phyloP scores from a whole-genome alignment of 2,888 invertebrate genomes.

The Hypena proboscidalis region DNA sequence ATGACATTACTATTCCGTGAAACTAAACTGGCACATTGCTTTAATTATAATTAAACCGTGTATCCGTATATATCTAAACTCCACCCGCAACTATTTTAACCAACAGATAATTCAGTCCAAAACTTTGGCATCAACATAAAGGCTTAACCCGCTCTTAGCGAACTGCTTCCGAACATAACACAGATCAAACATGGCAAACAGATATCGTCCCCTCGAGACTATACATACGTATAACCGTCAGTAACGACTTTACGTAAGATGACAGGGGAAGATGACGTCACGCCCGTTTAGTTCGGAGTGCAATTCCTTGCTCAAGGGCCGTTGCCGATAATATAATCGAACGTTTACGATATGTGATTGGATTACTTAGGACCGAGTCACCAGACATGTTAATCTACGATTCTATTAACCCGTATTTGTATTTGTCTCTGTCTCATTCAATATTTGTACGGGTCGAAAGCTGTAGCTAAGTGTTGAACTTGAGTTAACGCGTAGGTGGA shows the following conservation, averaged over 20 bases:
- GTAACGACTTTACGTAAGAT: conserved; percentile 54
- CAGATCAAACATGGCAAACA: conserved; percentile 44
- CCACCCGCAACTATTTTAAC: conserved; percentile 14
- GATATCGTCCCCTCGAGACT: conserved; percentile 46
- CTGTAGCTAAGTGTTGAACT: no score
- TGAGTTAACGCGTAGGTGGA: no score
- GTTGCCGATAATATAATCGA: conserved; percentile 52
- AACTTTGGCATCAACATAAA: conserved; percentile 22
- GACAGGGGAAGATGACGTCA: conserved; percentile 51
- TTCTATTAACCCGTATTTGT: no score
- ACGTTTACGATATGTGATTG: conserved; percentile 50
- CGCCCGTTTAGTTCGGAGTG: conserved; percentile 52
- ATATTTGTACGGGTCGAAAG: no score
- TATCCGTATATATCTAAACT: background rate
- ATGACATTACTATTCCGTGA: no score
- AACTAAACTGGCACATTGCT: no score
- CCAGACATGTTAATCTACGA: no score
- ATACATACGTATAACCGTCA: conserved; percentile 36
- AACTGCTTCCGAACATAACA: conserved; percentile 37
- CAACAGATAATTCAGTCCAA: conserved; percentile 14
- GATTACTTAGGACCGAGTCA: conserved; percentile 22
- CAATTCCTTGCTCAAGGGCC: conserved; percentile 56
- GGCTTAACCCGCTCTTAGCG: conserved; percentile 23
- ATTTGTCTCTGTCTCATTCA: no score
- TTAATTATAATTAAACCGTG: background rate